These are phyloP conservation scores for Catostomus latipinnis DNA, from an alignment of 2,797 vertebrate genomes.

Conservation along the genomic window DNA sequence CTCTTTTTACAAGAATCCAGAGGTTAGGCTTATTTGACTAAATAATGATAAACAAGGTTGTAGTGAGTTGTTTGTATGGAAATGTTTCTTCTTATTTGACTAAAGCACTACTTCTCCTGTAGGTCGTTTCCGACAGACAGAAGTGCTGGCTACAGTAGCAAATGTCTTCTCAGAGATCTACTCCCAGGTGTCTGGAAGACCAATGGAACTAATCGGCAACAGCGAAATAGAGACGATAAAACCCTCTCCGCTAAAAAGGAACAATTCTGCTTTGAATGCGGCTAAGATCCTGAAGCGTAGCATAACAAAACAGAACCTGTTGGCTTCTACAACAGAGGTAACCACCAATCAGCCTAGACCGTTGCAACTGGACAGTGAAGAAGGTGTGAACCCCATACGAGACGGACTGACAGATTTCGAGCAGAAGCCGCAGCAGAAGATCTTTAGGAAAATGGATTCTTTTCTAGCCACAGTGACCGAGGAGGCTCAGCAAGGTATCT, in stretches of 20 bases:
- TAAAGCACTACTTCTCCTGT: slow-evolving; percentile 25
- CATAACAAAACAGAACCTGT: slow-evolving; percentile 84
- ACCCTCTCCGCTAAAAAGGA: slow-evolving; percentile 74
- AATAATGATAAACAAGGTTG: slow-evolving; percentile 6
- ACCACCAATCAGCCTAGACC: slow-evolving; percentile 49
- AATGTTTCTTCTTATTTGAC: background rate
- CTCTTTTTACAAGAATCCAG: background rate
- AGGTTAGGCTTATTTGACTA: background rate
- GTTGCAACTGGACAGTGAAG: slow-evolving; percentile 1
- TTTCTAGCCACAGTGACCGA: slow-evolving; percentile 87
- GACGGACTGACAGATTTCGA: slow-evolving; percentile 74
- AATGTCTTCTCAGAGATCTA: slow-evolving; percentile 97
- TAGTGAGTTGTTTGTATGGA: background rate
- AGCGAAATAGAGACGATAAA: slow-evolving; percentile 59
- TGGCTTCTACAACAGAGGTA: slow-evolving; percentile 44
- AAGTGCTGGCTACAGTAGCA: slow-evolving; percentile 95
- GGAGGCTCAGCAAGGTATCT: slow-evolving; percentile 69
- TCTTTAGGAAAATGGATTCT: slow-evolving; percentile 83
- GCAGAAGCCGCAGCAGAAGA: slow-evolving; percentile 76
- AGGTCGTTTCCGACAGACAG: slow-evolving; percentile 98
- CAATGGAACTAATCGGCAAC: slow-evolving; percentile 85
- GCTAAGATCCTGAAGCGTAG: slow-evolving; percentile 88
- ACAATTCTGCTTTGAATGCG: slow-evolving; percentile 74
- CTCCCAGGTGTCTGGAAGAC: slow-evolving; percentile 94
- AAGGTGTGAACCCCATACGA: slow-evolving; percentile 60